Conservation (phyloP, 2,113 vertebrate genomes). For the Trichechus manatus region DNA sequence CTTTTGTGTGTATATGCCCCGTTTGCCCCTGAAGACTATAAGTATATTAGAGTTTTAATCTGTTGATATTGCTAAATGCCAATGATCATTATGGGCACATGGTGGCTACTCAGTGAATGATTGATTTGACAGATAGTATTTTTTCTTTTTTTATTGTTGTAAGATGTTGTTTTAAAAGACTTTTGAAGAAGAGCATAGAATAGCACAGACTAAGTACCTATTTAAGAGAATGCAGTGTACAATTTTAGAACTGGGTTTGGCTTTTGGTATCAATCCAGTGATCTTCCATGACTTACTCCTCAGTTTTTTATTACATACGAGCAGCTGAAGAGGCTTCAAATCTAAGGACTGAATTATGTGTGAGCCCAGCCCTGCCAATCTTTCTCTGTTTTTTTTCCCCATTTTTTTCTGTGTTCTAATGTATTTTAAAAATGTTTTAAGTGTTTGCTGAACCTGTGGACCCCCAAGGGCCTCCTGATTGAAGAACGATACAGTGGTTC, state of each 20-base stretch:
- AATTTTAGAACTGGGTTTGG: slow-evolving; percentile 47
- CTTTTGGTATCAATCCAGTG: not conserved
- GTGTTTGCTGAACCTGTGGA: slow-evolving; percentile 65
- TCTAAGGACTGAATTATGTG: slow-evolving; percentile 87
- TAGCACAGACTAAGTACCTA: slow-evolving; percentile 17
- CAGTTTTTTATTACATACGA: slow-evolving; percentile 99
- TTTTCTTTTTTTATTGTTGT: not conserved
- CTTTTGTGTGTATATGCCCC: not conserved
- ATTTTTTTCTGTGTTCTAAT: slow-evolving; percentile 72
- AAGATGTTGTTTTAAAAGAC: slow-evolving; percentile 7
- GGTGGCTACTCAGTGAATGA: not conserved
- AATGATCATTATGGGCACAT: not conserved
- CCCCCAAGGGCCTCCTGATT: slow-evolving; percentile 63
- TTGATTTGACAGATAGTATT: slow-evolving; percentile 19
- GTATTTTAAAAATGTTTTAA: slow-evolving; percentile 77
- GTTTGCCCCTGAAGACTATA: slow-evolving; percentile 25
- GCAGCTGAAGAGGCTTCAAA: slow-evolving; percentile 96
- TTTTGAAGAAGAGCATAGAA: not conserved
- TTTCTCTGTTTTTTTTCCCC: slow-evolving; percentile 69
- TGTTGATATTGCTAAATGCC: slow-evolving; percentile 45
- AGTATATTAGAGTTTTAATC: slow-evolving; percentile 56
- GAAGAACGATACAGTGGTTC: slow-evolving; percentile 47
- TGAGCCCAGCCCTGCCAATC: slow-evolving; percentile 59
- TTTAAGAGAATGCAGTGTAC: slow-evolving; percentile 51
- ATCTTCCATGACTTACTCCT: slow-evolving; percentile 87